phyloP scores from a whole-genome alignment of 2,797 vertebrate genomes.

The Salmo trutta region DNA sequence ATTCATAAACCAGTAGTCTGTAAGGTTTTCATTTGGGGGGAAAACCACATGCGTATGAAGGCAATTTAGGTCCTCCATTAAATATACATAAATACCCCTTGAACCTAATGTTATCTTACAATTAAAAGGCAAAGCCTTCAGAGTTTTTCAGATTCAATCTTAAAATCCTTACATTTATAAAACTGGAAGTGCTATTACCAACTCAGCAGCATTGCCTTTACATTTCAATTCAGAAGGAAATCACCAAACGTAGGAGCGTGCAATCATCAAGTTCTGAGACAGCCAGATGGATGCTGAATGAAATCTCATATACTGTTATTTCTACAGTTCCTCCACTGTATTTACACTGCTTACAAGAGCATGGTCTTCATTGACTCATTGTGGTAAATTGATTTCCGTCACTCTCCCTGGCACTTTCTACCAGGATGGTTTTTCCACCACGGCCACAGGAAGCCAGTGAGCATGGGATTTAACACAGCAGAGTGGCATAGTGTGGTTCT shows the following conservation, averaged over 20 bases:
- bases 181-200: constrained; percentile 43
- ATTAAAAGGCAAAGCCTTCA: constrained; percentile 60
- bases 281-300: constrained; percentile 6
- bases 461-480: background rate
- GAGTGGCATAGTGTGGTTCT: background rate
- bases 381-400: background rate
- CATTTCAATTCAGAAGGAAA: constrained; percentile 41
- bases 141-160: constrained; percentile 69
- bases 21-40: constrained; percentile 71
- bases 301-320: background rate
- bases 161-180: constrained; percentile 17
- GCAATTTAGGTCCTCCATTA: constrained; percentile 79
- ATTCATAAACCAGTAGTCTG: constrained; percentile 61
- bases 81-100: constrained; percentile 75
- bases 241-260: background rate
- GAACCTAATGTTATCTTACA: constrained; percentile 71
- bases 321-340: background rate
- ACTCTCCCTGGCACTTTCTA: background rate
- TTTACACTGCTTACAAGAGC: background rate
- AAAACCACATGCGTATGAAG: constrained; percentile 69
- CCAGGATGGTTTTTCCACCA: background rate
- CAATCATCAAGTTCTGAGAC: constrained; percentile 23
- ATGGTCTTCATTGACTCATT: background rate
- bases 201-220: constrained; percentile 38
- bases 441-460: background rate